These are phyloP conservation scores for Leptinotarsa rubiginosa DNA, from an alignment of 2,888 invertebrate species.

Conservation along the genomic window DNA sequence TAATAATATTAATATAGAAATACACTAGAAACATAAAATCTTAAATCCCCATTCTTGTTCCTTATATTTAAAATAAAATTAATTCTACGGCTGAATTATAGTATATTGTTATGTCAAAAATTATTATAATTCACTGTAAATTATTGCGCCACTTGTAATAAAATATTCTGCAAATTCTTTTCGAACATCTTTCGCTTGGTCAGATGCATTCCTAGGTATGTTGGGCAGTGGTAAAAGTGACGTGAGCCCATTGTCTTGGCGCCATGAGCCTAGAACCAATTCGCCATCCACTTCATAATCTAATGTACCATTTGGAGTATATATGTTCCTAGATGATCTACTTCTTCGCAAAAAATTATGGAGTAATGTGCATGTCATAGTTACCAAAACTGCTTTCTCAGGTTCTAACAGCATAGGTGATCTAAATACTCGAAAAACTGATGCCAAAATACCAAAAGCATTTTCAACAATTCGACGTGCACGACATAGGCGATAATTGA, in stretches of 20 bases:
- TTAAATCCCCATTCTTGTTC: too few species aligned
- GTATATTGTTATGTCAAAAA: not conserved
- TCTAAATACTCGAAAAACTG: not conserved
- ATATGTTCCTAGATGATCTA: too few species aligned
- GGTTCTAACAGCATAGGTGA: not conserved
- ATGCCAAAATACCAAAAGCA: not conserved
- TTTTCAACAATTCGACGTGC: too few species aligned
- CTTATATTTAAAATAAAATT: not conserved
- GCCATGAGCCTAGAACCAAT: not conserved
- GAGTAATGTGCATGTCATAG: not conserved
- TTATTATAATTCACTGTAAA: conserved; percentile 10
- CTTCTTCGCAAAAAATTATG: not conserved
- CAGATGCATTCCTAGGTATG: not conserved
- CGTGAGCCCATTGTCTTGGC: not conserved
- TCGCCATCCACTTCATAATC: conserved; percentile 7
- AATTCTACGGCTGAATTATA: not conserved
- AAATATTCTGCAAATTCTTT: conserved; percentile 26
- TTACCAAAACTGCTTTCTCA: not conserved
- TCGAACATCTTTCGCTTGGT: conserved; percentile 21
- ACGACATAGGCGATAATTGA: too few species aligned
- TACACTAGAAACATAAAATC: not conserved
- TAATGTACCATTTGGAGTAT: conserved; percentile 5
- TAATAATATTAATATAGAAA: too few species aligned
- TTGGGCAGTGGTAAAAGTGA: conserved; percentile 15
- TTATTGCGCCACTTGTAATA: conserved; percentile 13